Evolutionary conservation across 1,140 invertebrate species (phyloP), one percentile per base, ranked within the genome.

Genomic region (Ooceraea biroi): DNA sequence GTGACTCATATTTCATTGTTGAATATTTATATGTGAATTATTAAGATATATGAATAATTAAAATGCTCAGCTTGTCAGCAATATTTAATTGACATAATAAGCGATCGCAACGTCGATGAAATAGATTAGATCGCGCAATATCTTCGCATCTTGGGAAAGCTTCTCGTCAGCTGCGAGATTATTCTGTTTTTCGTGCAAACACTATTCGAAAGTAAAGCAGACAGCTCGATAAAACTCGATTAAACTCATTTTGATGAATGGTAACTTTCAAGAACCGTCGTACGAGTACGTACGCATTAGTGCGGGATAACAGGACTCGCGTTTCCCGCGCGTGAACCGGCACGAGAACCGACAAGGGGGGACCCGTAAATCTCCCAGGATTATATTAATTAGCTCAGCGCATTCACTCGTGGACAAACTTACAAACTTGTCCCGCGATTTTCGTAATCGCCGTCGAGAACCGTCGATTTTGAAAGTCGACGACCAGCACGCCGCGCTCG

Each of bases 351-450:
- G 1, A 17, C 10, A 0, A 55, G 19, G 48, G 10, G 46, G 41
- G 17, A 36, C 25, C 27, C 12, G 36, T 58, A 58, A 68, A 69
- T 69, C 11, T 58, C 12, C 3, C 12, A 44, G 22, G 27, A 80
- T 46, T 66, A 27, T 44, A 41, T 78, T 80, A 80, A 41, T 80
- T 71, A 69, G 12, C 11, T 68, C 41, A 14, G 25, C 22, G 25
- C 8, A n/a, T 77, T 65, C 46, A 52, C 46, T 77, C 14, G 36
- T 11, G 50, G 11, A 57, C 48, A 69, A 36, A 36, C 7, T n/a
- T n/a, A n/a, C n/a, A n/a, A 78, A 78, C 76, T 78, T 19, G 61
- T 57, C 2, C n/a, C 46, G 25, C 30, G 36, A 27, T 80, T 80
- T 80, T 80, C 44, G 4, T 57, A 55, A 11, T 78, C 17, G 44